These are phyloP conservation scores for Miichthys miiuy DNA, from an alignment of 2,797 vertebrate species.

Conservation along the genomic window DNA sequence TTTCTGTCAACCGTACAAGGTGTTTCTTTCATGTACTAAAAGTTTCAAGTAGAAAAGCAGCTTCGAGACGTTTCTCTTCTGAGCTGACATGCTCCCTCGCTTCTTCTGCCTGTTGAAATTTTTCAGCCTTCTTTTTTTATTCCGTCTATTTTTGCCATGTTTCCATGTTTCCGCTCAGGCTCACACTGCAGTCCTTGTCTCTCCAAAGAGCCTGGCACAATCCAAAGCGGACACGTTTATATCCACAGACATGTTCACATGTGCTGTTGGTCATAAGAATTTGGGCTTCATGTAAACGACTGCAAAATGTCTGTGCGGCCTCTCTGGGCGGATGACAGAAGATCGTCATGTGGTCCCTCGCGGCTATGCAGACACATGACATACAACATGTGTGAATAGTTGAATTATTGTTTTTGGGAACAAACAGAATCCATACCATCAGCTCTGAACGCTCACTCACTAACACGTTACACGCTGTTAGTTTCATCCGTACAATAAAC, in stretches of 20 bases:
- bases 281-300: neutral
- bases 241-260: constrained; percentile 6
- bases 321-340: neutral
- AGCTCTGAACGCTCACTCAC: neutral
- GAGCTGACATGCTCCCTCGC: constrained; percentile 1
- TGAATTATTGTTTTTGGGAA: too few species aligned
- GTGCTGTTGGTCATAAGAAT: neutral
- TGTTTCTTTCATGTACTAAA: neutral
- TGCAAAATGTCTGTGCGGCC: neutral
- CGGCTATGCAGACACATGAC: too few species aligned
- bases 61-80: constrained; percentile 3
- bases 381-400: too few species aligned
- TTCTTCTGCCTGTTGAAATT: neutral
- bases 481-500: too few species aligned
- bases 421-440: neutral
- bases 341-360: too few species aligned
- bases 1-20: constrained; percentile 4
- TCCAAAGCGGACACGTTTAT: neutral
- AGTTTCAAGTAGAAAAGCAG: too few species aligned
- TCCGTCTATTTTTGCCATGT: constrained; percentile 43
- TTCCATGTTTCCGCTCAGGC: constrained; percentile 32
- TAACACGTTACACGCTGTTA: too few species aligned
- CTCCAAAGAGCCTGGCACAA: constrained; percentile 6
- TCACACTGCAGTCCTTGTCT: constrained; percentile 38
- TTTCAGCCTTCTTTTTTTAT: constrained; percentile 14